Evolutionary conservation across 2,888 invertebrate species (phyloP).

Genomic region (Urechis unicinctus): DNA sequence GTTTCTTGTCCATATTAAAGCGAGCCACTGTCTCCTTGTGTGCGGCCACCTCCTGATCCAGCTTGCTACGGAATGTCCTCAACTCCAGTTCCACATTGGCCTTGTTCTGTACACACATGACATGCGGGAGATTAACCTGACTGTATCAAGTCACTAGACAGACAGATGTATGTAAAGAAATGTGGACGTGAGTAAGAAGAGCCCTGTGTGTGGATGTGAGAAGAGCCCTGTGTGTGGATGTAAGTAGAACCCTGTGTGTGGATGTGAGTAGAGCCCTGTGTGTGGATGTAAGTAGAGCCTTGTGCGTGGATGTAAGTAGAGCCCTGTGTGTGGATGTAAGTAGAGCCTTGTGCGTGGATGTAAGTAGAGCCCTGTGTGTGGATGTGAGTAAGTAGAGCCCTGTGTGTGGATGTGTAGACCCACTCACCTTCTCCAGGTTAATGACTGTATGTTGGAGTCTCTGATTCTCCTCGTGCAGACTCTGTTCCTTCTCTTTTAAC

Average conservation of each 20-base stretch:
- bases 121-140: background rate
- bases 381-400: too few relatives aligned
- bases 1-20: slow-evolving; percentile 46
- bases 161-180: background rate
- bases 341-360: too few relatives aligned
- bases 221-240: too few relatives aligned
- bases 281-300: too few relatives aligned
- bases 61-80: slow-evolving; percentile 35
- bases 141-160: background rate
- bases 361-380: too few relatives aligned
- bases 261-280: too few relatives aligned
- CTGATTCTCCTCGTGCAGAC: slow-evolving; percentile 60
- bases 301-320: too few relatives aligned
- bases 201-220: too few relatives aligned
- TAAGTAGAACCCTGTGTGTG: too few relatives aligned
- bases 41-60: slow-evolving; percentile 52
- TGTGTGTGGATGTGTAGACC: too few relatives aligned
- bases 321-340: too few relatives aligned
- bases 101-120: slow-evolving; percentile 30
- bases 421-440: slow-evolving; percentile 67
- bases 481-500: slow-evolving; percentile 59
- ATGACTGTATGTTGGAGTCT: slow-evolving; percentile 75
- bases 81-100: slow-evolving; percentile 47
- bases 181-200: too few relatives aligned
- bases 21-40: slow-evolving; percentile 62